These are phyloP conservation scores for Melanotus villosus DNA, from an alignment of 2,888 invertebrate species.

Conservation along the genomic window DNA sequence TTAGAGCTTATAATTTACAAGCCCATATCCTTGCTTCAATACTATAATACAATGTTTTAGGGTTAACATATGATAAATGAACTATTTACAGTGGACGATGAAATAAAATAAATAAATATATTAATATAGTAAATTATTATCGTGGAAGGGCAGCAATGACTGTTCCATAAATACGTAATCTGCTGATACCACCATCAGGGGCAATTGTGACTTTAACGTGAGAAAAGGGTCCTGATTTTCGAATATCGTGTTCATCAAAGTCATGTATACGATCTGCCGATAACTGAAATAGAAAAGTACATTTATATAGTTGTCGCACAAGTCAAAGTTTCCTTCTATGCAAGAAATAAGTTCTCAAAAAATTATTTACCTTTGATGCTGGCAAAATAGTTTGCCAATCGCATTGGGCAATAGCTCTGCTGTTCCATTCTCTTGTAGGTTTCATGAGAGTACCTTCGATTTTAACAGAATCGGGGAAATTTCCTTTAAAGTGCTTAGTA, in stretches of 20 bases:
- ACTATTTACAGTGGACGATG: background rate
- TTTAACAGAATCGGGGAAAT: conserved; percentile 75
- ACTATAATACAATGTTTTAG: background rate
- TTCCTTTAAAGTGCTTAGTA: conserved; percentile 77
- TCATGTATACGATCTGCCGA: conserved; percentile 71
- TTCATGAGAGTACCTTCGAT: conserved; percentile 70
- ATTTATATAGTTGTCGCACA: too few relatives aligned
- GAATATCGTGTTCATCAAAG: conserved; percentile 63
- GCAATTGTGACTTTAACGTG: conserved; percentile 74
- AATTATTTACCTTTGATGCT: conserved; percentile 69
- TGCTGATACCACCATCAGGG: conserved; percentile 76
- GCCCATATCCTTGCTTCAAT: background rate
- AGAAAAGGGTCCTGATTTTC: conserved; percentile 66
- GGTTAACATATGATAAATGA: background rate
- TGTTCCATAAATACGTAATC: conserved; percentile 69
- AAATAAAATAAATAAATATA: conserved; percentile 11
- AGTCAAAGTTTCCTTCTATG: too few relatives aligned
- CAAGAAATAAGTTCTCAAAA: too few relatives aligned
- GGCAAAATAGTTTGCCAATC: conserved; percentile 70
- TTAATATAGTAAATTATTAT: conserved; percentile 3
- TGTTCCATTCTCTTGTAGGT: conserved; percentile 62
- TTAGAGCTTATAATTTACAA: background rate
- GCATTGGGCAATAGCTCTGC: conserved; percentile 53
- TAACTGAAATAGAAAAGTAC: conserved; percentile 66
- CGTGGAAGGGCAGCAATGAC: background rate